Conservation (phyloP, 2,797 vertebrate genomes). For the Kryptopterus vitreolus region DNA sequence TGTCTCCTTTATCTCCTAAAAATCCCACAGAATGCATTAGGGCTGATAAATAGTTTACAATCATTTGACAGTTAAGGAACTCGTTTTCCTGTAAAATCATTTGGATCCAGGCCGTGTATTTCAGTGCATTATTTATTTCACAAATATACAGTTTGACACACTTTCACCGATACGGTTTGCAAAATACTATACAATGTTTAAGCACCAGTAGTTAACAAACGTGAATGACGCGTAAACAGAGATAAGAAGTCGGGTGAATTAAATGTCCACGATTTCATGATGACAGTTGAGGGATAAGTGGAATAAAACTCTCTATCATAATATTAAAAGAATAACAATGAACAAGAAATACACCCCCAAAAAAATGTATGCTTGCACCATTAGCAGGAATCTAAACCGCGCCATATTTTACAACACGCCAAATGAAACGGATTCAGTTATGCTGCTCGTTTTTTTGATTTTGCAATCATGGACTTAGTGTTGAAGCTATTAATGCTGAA, state of each 20-base stretch:
- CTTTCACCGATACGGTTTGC: conserved; percentile 64
- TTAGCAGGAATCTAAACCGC: not conserved
- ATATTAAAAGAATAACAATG: not conserved
- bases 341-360: not conserved
- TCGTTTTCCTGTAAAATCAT: too few relatives aligned
- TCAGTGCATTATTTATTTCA: conserved; percentile 52
- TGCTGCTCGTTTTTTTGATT: too few relatives aligned
- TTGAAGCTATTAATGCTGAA: conserved; percentile 13
- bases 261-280: not conserved
- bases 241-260: not conserved
- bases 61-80: too few relatives aligned
- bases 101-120: too few relatives aligned
- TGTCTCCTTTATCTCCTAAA: too few relatives aligned
- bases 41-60: too few relatives aligned
- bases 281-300: too few relatives aligned
- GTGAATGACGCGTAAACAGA: conserved; percentile 44
- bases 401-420: not conserved
- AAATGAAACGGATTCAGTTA: not conserved
- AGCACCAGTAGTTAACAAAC: conserved; percentile 46
- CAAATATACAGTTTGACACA: conserved; percentile 63
- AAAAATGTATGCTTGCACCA: not conserved
- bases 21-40: too few relatives aligned
- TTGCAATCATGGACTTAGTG: not conserved
- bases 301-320: not conserved
- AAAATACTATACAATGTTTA: conserved; percentile 50